A percentile compares a stretch with the other conserved stretches of the same genome.
phyloP scores from a whole-genome alignment of 2,797 vertebrate species.

The Eulemur rubriventer region DNA sequence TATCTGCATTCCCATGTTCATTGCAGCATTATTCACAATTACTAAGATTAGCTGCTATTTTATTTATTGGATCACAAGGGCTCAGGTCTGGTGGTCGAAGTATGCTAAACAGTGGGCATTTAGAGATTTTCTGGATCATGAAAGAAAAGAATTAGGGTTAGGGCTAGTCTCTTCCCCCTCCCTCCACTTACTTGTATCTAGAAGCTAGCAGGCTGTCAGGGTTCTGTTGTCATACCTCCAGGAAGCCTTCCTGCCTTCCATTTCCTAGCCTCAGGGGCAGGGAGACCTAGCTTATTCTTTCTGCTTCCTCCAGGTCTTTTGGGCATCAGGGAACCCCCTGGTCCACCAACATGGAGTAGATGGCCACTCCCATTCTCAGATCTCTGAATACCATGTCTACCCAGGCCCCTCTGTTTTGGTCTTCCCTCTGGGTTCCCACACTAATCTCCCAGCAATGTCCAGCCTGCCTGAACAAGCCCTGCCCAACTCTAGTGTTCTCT shows the following conservation, averaged over 20 bases:
- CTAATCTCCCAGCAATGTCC: neutral
- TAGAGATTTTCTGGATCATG: neutral
- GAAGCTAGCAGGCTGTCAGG: neutral
- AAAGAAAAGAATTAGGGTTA: neutral
- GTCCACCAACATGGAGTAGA: neutral
- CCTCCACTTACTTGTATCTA: neutral
- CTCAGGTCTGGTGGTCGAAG: neutral
- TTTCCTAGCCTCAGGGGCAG: neutral
- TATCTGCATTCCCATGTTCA: neutral
- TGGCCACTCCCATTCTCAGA: neutral
- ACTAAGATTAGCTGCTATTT: neutral
- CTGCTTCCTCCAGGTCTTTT: neutral
- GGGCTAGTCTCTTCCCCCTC: too few relatives aligned
- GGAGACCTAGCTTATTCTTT: neutral
- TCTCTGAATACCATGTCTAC: neutral
- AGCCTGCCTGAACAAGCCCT: neutral
- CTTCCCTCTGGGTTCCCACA: neutral
- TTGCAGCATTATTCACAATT: neutral
- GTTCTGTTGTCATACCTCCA: neutral
- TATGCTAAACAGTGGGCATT: neutral
- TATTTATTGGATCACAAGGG: neutral
- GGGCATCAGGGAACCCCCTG: neutral
- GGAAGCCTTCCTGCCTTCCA: neutral
- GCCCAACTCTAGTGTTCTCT: neutral
- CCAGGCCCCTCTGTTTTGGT: neutral